Conservation (phyloP, 2,797 vertebrate genomes). For the Pampus argenteus region DNA sequence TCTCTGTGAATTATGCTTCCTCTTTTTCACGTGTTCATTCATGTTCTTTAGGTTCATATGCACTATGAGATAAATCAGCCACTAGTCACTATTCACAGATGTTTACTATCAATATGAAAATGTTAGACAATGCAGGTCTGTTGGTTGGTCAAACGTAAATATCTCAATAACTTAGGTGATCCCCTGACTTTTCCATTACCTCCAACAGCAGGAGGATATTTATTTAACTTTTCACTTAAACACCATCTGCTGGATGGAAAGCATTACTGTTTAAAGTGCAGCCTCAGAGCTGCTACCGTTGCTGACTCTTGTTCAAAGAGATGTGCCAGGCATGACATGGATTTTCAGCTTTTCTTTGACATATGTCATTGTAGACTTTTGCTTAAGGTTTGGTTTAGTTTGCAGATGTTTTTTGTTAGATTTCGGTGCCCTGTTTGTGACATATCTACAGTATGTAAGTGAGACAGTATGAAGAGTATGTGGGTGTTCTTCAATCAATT, state of each 20-base stretch:
- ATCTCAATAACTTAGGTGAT: not conserved
- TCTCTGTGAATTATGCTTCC: slow-evolving; percentile 40
- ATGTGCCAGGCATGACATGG: not conserved
- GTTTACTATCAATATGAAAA: slow-evolving; percentile 34
- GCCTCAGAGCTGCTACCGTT: too few relatives aligned
- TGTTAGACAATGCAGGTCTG: too few relatives aligned
- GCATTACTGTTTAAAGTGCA: too few relatives aligned
- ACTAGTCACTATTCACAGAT: slow-evolving; percentile 22
- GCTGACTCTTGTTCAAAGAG: too few relatives aligned
- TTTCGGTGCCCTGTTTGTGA: slow-evolving; percentile 1
- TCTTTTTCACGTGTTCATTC: slow-evolving; percentile 58
- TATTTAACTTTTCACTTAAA: too few relatives aligned
- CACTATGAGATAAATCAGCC: slow-evolving; percentile 31
- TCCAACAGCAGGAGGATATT: too few relatives aligned
- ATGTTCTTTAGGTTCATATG: slow-evolving; percentile 53
- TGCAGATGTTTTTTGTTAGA: not conserved
- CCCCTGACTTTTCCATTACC: too few relatives aligned
- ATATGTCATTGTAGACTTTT: not conserved
- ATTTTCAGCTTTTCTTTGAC: not conserved
- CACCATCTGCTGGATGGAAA: too few relatives aligned
- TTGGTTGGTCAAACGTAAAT: not conserved
- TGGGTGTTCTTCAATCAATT: slow-evolving; percentile 30
- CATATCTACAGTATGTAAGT: not conserved
- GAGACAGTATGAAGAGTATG: slow-evolving; percentile 12
- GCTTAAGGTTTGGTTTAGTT: not conserved